Evolutionary conservation across 37 sponge, comb jelly and placozoan genomes (phyloP).

Genomic region (Beroe ovata): DNA sequence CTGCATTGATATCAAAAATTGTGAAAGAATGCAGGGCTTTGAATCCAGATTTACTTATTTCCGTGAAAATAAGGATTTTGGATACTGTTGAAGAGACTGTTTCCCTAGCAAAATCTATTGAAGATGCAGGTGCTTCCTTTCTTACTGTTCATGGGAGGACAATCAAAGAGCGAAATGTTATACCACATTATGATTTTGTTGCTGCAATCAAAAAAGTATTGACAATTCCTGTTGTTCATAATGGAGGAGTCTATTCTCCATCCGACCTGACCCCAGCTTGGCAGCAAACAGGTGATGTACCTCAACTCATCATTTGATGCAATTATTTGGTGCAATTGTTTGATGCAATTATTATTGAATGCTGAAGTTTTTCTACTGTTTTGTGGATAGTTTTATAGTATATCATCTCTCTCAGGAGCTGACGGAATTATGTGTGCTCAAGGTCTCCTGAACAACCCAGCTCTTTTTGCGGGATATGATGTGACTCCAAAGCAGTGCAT

Average conservation of each 20-base stretch:
- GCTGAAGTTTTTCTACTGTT: no score
- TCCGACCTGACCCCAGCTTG: not conserved
- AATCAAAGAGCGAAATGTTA: conserved; percentile 76
- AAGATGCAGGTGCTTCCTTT: conserved; percentile 81
- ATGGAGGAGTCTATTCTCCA: conserved; percentile 78
- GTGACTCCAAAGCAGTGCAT: conserved; percentile 79
- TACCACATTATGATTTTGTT: conserved; percentile 77
- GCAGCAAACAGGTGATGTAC: conserved; percentile 14
- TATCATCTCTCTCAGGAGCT: not conserved
- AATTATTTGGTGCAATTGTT: no score
- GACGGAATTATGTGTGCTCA: conserved; percentile 89
- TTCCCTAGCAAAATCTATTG: conserved; percentile 73
- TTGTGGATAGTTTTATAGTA: no score
- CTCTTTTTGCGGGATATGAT: conserved; percentile 78
- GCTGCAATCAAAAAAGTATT: conserved; percentile 82
- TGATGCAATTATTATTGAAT: no score
- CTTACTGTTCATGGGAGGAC: conserved; percentile 95
- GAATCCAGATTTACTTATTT: conserved; percentile 73
- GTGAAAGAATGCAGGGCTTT: conserved; percentile 48
- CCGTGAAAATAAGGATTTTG: conserved; percentile 85
- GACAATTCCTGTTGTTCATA: conserved; percentile 86
- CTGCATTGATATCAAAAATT: conserved; percentile 82
- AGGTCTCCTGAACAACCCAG: conserved; percentile 88
- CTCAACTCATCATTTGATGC: no score
- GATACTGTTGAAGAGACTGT: conserved; percentile 74